A percentile compares a stretch with the other conserved stretches of the same genome.
These are phyloP conservation scores for Lymantria monacha DNA, from an alignment of 2,888 invertebrate genomes.

Conservation along the genomic window DNA sequence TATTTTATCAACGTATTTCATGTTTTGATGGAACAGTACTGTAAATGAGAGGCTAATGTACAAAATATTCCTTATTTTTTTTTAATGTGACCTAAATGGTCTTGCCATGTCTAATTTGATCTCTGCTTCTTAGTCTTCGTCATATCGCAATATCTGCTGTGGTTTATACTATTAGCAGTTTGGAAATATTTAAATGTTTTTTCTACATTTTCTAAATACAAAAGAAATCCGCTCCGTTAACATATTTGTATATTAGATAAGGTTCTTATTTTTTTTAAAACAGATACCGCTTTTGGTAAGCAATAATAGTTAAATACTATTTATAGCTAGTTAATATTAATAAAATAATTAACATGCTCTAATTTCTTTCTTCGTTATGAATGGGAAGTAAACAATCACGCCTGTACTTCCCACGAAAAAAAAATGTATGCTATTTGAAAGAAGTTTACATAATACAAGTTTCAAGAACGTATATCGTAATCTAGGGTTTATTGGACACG, in stretches of 20 bases:
- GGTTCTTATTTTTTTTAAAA: slow-evolving; percentile 53
- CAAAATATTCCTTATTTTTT: slow-evolving; percentile 45
- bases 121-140: slow-evolving; percentile 70
- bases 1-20: slow-evolving; percentile 20
- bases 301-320: slow-evolving; percentile 55
- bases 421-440: slow-evolving; percentile 36
- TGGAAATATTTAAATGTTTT: slow-evolving; percentile 39
- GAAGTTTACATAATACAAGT: slow-evolving; percentile 37
- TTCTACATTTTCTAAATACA: slow-evolving; percentile 52
- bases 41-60: slow-evolving; percentile 71
- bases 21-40: slow-evolving; percentile 62
- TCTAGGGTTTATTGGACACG: slow-evolving; percentile 8
- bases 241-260: slow-evolving; percentile 57
- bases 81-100: slow-evolving; percentile 56
- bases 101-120: slow-evolving; percentile 75
- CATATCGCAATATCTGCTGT: slow-evolving; percentile 27
- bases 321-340: slow-evolving; percentile 52
- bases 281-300: slow-evolving; percentile 49
- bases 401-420: slow-evolving; percentile 27
- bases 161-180: slow-evolving; percentile 63
- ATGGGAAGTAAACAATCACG: slow-evolving; percentile 12
- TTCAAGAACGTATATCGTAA: slow-evolving; percentile 6
- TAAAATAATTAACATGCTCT: slow-evolving; percentile 43
- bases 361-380: slow-evolving; percentile 38
- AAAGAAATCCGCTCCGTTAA: slow-evolving; percentile 51